These are phyloP conservation scores for Caenorhabditis becei DNA, from an alignment of 2,888 invertebrate species.

Conservation along the genomic window DNA sequence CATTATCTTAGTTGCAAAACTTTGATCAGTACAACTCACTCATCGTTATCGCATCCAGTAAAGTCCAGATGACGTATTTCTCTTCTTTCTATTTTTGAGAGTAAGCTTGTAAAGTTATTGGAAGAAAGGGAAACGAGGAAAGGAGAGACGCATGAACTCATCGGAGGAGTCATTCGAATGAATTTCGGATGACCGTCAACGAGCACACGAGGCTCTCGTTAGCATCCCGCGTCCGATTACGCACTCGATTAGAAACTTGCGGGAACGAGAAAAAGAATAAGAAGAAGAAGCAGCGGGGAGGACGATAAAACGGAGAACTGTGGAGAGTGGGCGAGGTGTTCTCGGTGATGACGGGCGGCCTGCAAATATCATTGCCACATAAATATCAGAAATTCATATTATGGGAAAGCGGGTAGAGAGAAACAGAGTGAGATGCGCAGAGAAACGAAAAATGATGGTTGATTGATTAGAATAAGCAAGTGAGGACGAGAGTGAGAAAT, in stretches of 20 bases:
- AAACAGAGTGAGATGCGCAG: slow-evolving; percentile 17
- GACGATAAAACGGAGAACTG: slow-evolving; percentile 21
- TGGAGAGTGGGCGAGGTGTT: background rate
- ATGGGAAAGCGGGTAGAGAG: slow-evolving; percentile 31
- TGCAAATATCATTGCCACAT: slow-evolving; percentile 24
- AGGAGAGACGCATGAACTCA: slow-evolving; percentile 13
- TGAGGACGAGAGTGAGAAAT: background rate
- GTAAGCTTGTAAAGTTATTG: background rate
- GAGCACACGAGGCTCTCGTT: slow-evolving; percentile 2
- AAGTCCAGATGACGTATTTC: no score
- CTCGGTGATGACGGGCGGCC: background rate
- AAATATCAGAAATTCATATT: slow-evolving; percentile 49
- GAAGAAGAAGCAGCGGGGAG: slow-evolving; percentile 7
- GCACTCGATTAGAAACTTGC: slow-evolving; percentile 43
- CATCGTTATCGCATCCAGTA: no score
- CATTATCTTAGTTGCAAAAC: no score
- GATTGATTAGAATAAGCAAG: slow-evolving; percentile 28
- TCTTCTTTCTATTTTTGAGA: background rate
- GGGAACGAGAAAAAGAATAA: background rate
- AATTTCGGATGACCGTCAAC: slow-evolving; percentile 34
- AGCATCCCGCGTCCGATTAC: slow-evolving; percentile 18
- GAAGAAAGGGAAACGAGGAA: slow-evolving; percentile 7
- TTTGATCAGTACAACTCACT: no score
- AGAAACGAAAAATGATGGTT: slow-evolving; percentile 17
- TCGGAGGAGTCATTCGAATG: slow-evolving; percentile 47